phyloP scores from a whole-genome alignment of 2,888 invertebrate species.

The Actias luna region DNA sequence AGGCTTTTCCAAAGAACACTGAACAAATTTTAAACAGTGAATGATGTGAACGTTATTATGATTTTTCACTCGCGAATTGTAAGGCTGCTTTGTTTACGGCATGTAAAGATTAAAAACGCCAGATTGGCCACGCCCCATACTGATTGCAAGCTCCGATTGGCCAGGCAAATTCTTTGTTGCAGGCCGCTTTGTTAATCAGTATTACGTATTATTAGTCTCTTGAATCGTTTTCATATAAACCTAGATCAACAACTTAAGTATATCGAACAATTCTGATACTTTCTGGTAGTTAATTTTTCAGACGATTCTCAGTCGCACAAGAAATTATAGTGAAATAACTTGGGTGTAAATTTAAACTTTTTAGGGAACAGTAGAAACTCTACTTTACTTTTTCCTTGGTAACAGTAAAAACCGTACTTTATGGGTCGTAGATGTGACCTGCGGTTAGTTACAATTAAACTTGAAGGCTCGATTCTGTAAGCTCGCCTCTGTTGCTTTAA shows the following conservation, averaged over 20 bases:
- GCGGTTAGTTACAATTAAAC: background rate
- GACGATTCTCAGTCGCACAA: background rate
- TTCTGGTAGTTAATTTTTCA: background rate
- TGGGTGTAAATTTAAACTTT: background rate
- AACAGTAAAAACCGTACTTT: background rate
- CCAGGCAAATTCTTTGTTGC: slow-evolving; percentile 60
- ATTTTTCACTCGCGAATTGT: slow-evolving; percentile 47
- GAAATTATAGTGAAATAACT: background rate
- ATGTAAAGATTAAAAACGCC: slow-evolving; percentile 58
- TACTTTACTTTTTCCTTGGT: background rate
- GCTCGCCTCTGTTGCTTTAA: background rate
- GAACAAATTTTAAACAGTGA: slow-evolving; percentile 11
- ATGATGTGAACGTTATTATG: slow-evolving; percentile 17
- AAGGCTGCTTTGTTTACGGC: slow-evolving; percentile 60
- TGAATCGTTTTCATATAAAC: slow-evolving; percentile 56
- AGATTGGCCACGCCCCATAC: slow-evolving; percentile 66
- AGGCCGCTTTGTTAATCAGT: slow-evolving; percentile 66
- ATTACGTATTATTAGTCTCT: no score
- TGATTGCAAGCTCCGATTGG: slow-evolving; percentile 65
- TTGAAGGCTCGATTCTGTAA: background rate
- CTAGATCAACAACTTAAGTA: background rate
- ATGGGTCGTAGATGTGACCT: background rate
- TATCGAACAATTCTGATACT: background rate
- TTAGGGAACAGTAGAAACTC: background rate
- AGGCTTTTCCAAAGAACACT: background rate